These are phyloP conservation scores for Sibirionetta formosa DNA, from an alignment of 2,797 vertebrate species.

Conservation along the genomic window DNA sequence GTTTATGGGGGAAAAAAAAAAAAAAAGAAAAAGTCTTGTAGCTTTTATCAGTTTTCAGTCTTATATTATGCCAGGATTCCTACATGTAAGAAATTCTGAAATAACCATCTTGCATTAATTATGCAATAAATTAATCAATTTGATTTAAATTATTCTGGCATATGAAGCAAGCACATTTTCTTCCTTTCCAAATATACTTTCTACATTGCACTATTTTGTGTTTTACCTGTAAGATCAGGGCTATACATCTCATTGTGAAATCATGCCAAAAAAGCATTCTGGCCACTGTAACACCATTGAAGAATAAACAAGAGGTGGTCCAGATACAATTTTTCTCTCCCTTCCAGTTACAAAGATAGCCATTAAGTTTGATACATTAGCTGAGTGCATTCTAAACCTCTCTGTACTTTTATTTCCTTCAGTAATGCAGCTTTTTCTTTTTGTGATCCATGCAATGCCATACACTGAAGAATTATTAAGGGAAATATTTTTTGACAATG, in stretches of 20 bases:
- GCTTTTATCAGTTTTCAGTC: slow-evolving; percentile 15
- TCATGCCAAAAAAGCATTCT: background rate
- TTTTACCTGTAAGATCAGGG: slow-evolving; percentile 36
- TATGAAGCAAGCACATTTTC: background rate
- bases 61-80: background rate
- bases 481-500: slow-evolving; percentile 65
- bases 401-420: slow-evolving; percentile 36
- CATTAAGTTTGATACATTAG: background rate
- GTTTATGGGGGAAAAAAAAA: background rate
- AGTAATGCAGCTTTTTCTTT: slow-evolving; percentile 55
- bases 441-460: slow-evolving; percentile 26
- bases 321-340: background rate
- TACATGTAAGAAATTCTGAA: slow-evolving; percentile 18
- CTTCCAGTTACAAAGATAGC: slow-evolving; percentile 34
- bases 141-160: background rate
- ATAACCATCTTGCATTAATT: slow-evolving; percentile 41
- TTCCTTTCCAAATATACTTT: slow-evolving; percentile 22
- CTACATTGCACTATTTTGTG: background rate
- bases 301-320: slow-evolving; percentile 46
- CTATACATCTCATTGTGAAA: background rate
- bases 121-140: background rate
- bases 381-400: slow-evolving; percentile 28
- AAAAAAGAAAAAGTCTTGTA: background rate
- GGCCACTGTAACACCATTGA: slow-evolving; percentile 13
- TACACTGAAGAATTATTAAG: slow-evolving; percentile 49